A percentile compares a stretch with the other conserved stretches of the same genome.
Conservation (phyloP, 2,113 vertebrate species). For the Paramisgurnus dabryanus region DNA sequence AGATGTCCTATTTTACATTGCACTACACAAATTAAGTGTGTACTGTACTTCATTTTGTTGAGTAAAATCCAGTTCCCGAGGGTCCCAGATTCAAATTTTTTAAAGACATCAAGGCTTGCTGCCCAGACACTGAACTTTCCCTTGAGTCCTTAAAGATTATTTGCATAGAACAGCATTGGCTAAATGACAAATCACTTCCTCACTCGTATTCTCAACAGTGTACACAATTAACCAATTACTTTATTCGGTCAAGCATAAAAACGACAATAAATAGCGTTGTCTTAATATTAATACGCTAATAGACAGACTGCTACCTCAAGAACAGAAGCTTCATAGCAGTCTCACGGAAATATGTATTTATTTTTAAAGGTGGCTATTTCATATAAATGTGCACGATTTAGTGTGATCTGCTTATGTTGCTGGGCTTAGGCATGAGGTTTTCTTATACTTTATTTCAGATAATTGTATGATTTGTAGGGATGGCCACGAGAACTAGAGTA, state of each 20-base stretch:
- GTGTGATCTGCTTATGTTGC: no score
- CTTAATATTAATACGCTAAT: conserved; percentile 8
- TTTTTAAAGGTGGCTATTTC: no score
- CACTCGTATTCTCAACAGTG: neutral
- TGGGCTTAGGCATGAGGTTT: no score
- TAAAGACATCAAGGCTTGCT: neutral
- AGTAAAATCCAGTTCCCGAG: neutral
- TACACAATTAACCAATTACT: conserved; percentile 17
- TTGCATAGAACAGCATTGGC: conserved; percentile 8
- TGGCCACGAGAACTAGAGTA: no score
- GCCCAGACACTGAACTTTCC: neutral
- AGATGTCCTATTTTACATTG: no score
- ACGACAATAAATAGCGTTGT: conserved; percentile 10
- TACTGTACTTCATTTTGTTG: neutral
- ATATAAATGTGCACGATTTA: no score
- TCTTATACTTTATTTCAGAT: no score
- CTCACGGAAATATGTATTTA: neutral
- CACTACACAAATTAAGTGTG: neutral
- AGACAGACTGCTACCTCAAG: conserved; percentile 7
- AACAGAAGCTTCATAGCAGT: neutral
- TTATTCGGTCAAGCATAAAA: conserved; percentile 20
- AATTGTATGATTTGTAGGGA: no score
- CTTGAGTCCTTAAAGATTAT: neutral
- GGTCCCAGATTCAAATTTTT: neutral
- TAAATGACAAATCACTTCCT: conserved; percentile 13